Base-by-base conservation (phyloP, 2,797 vertebrate species). In the Avahi laniger region DNA sequence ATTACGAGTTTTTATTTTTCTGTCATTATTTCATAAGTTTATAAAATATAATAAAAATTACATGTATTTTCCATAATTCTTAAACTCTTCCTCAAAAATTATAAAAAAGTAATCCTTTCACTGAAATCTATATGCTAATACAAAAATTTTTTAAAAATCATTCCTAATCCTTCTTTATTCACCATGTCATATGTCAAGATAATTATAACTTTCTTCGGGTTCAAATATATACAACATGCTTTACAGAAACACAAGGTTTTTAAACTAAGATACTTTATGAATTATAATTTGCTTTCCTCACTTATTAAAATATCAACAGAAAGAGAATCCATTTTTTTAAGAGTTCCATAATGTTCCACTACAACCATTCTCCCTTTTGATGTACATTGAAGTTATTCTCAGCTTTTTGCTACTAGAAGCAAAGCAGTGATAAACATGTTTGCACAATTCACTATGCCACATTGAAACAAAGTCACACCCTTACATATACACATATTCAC, bases 261-360 rank as follows among this genome's bases (percentile, higher is more conserved):
- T 9, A 35, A 76, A 95, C 91, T 28, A 91, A 20, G 43, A 46
- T 85, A 59, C n/a, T 79, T 43, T 79, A 43, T 72, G 24, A 88
- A 84, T 75, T 75, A 87, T 83, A 91, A 85, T 18, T 81, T 70
- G 30, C 35, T 93, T 82, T 61, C 59, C 52, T 69, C 46, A 20
- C 7, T 87, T 75, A 85, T 59, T 93, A 69, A 96, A 91, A 80
- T 72, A 96, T 79, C n/a, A 87, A 57, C 76, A 89, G 7, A 82
- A n/a, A 82, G 33, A 61, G 30, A 91, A 69, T 6, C 5, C 30
- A 93, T 43, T 90, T 90, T 86, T 94, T 69, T 83, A 83, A 94
- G n/a, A 72, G 46, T 26, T 48, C n/a, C 9, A 38, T 38, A 61
- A 67, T 52, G 75, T 54, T 95, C 57, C 43, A 91, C 4, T 20